phyloP scores from a whole-genome alignment of 2,797 vertebrate genomes.

The Vireo griseus region DNA sequence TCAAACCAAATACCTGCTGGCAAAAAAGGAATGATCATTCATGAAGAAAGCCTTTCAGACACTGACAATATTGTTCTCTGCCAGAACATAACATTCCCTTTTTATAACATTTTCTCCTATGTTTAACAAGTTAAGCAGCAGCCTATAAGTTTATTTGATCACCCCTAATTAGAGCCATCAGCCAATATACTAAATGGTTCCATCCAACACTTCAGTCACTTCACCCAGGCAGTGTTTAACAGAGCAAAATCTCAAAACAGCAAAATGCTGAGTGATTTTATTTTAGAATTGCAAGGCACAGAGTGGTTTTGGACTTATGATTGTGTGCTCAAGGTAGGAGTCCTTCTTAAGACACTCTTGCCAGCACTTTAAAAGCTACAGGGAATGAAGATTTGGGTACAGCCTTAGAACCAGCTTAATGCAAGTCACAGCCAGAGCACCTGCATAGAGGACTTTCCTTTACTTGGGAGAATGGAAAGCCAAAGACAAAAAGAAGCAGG shows the following conservation, averaged over 20 bases:
- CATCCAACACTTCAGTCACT: neutral
- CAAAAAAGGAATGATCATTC: neutral
- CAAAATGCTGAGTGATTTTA: neutral
- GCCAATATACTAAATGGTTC: neutral
- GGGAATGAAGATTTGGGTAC: neutral
- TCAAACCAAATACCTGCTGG: neutral
- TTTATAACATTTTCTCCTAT: neutral
- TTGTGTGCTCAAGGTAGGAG: neutral
- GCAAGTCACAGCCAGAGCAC: neutral
- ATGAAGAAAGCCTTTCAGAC: neutral
- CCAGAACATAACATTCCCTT: neutral
- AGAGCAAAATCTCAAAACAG: neutral
- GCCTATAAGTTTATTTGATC: neutral
- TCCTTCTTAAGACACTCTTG: neutral
- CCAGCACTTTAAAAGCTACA: neutral
- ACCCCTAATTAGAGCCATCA: neutral
- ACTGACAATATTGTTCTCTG: neutral
- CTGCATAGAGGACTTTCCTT: neutral
- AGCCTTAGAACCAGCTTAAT: neutral
- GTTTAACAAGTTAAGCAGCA: neutral
- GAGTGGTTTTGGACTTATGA: neutral
- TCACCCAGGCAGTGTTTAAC: neutral
- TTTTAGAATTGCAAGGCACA: neutral
- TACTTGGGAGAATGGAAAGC: neutral
- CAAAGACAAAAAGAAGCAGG: neutral